A percentile compares a stretch with the other conserved stretches of the same genome.
Conservation (phyloP, 2,888 invertebrate genomes). For the Drosophila pegasa region DNA sequence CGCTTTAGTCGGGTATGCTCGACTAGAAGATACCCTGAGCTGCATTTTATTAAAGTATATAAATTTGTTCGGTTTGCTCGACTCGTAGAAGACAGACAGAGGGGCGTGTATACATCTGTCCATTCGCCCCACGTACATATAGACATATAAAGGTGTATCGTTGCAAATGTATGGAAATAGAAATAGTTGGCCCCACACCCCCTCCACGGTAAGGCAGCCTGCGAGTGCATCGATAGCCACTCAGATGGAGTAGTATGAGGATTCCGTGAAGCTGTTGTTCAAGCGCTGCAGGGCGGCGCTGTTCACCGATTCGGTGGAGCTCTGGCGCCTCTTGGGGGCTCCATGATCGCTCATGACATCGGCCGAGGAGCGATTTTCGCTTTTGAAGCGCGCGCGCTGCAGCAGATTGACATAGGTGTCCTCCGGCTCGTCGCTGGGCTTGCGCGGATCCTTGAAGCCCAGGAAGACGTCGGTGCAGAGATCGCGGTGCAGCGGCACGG, state of each 20-base stretch:
- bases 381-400: conserved; percentile 11
- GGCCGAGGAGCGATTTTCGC: too few species aligned
- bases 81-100: too few species aligned
- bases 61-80: too few species aligned
- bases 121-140: not conserved
- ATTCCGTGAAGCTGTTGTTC: not conserved
- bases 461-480: conserved; percentile 18
- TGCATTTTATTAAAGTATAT: too few species aligned
- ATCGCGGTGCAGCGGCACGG: conserved; percentile 5
- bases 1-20: too few species aligned
- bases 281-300: not conserved
- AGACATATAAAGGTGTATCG: conserved; percentile 3
- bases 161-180: not conserved
- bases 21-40: too few species aligned
- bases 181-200: not conserved
- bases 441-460: conserved; percentile 23
- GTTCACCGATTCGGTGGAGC: not conserved
- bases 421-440: fast-evolving
- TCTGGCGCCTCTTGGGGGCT: too few species aligned
- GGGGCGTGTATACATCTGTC: too few species aligned
- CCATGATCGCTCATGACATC: too few species aligned
- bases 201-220: too few species aligned
- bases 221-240: not conserved
- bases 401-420: not conserved
- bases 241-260: not conserved